Percentiles rank a stretch among this genome's conserved stretches.
These are phyloP conservation scores for Eumaeus atala DNA, from an alignment of 1,140 invertebrate genomes.

Conservation along the genomic window DNA sequence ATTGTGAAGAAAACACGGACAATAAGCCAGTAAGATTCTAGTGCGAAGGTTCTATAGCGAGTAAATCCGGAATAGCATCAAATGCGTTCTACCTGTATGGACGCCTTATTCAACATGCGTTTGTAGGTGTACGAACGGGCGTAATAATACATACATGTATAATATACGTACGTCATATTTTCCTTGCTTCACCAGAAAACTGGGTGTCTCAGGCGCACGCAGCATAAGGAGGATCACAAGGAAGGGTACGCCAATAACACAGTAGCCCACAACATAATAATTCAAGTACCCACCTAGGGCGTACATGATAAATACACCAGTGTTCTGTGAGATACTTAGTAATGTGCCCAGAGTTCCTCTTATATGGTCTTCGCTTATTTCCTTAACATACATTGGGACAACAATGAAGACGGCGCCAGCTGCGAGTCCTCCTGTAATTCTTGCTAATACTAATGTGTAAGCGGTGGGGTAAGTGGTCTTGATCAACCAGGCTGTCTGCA, in stretches of 20 bases:
- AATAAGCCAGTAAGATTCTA: too few species aligned
- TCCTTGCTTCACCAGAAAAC: conserved; percentile 28
- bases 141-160: too few species aligned
- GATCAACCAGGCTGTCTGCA: conserved; percentile 10
- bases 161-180: conserved; percentile 29
- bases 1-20: too few species aligned
- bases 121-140: too few species aligned
- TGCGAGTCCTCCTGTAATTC: conserved; percentile 16
- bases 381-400: conserved; percentile 24
- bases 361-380: conserved; percentile 23
- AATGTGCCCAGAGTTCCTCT: conserved; percentile 20
- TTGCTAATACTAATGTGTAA: conserved; percentile 13
- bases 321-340: conserved; percentile 17
- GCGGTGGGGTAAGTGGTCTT: conserved; percentile 7
- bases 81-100: too few species aligned
- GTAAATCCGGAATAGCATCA: too few species aligned
- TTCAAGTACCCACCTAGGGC: conserved; percentile 71
- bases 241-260: conserved; percentile 23
- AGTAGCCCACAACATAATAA: conserved; percentile 42
- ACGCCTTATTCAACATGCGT: too few species aligned
- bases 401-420: conserved; percentile 19
- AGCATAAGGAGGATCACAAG: conserved; percentile 19
- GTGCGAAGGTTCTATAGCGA: too few species aligned
- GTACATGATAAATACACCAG: conserved; percentile 55
- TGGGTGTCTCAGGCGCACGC: conserved; percentile 31